Evolutionary conservation across 2,797 vertebrate species (phyloP).

Genomic region (Labroides dimidiatus): DNA sequence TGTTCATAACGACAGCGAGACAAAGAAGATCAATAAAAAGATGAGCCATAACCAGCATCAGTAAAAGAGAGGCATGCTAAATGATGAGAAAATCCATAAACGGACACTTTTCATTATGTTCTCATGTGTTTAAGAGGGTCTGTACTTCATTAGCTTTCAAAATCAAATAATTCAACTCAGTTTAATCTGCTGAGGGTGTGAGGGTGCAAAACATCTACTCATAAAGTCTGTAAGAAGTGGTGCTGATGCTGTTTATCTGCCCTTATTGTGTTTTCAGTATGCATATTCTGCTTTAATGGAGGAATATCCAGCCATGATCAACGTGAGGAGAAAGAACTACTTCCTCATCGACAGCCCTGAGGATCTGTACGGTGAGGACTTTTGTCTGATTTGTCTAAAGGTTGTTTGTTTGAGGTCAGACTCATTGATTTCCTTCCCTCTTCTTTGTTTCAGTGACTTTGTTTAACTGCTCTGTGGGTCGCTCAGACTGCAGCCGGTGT

Average conservation of each 20-base stretch:
- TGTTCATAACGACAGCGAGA: not conserved
- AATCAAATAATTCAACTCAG: not conserved
- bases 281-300: constrained; percentile 86
- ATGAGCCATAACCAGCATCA: constrained; percentile 1
- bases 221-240: not conserved
- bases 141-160: constrained; percentile 1
- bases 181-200: not conserved
- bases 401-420: not conserved
- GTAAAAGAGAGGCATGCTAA: not conserved
- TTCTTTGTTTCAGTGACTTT: constrained; percentile 86
- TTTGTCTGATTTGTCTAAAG: not conserved
- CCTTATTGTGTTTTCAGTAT: constrained; percentile 82
- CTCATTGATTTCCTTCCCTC: not conserved
- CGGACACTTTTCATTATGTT: not conserved
- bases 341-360: constrained; percentile 91
- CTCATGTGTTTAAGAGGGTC: constrained; percentile 8
- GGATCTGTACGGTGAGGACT: constrained; percentile 84
- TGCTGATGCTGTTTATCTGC: not conserved
- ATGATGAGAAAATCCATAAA: constrained; percentile 24
- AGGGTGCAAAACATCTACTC: constrained; percentile 13
- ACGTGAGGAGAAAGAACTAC: constrained; percentile 86
- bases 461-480: constrained; percentile 97
- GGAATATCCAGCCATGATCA: constrained; percentile 88
- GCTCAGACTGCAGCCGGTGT: constrained; percentile 94
- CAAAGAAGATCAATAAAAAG: constrained; percentile 1